Evolutionary conservation across 2,797 vertebrate genomes (phyloP), one percentile per base, ranked within the genome.

Genomic region (Sebastes hubbsi): DNA sequence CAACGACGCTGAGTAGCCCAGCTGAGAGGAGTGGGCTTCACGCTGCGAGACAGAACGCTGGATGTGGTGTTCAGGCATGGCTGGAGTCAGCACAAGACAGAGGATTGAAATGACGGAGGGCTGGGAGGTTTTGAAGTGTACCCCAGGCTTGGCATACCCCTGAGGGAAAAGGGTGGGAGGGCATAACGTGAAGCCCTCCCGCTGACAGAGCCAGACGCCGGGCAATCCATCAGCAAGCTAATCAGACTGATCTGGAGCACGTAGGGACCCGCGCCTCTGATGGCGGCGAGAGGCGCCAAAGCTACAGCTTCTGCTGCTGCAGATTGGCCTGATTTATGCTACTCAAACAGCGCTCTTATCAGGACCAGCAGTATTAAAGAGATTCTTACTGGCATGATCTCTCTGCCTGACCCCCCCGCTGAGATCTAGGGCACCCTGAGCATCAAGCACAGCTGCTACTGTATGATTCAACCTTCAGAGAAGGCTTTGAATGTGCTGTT

Each of bases 241-340:
- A 95, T 95, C 93, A 95, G 93, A 90, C 88, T 92, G 88, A 94
- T 92, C 90, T 90, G 88, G 83, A 92, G 91, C 91, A 86, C 58
- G 83, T 56, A 74, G 82, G 52, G 71, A 88, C 86, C 52, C 10
- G 24, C 18, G 78, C 73, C 87, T 87, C 72, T 83, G 80, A 90
- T 38, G 72, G 56, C 8, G 14, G 63, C 36, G 18, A 73, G 84
- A 74, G 78, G 82, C 27, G 73, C 83, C 62, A 61, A 38, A 71
- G 83, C 90, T 77, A 65, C 66, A 81, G 90, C 87, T 77, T 88
- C 87, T 83, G 82, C 88, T 27, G 77, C 82, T 77, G 71, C 83
- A 87, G 89, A 88, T 81, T 88, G 87, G 89, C 85, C 92, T 93
- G 92, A 94, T 94, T 94, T 90, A 85, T 90, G 88, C 87, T 82